Percentiles rank a stretch among this genome's conserved stretches.
These are phyloP conservation scores for Struthidea cinerea DNA, from an alignment of 2,113 vertebrate species.

Conservation along the genomic window DNA sequence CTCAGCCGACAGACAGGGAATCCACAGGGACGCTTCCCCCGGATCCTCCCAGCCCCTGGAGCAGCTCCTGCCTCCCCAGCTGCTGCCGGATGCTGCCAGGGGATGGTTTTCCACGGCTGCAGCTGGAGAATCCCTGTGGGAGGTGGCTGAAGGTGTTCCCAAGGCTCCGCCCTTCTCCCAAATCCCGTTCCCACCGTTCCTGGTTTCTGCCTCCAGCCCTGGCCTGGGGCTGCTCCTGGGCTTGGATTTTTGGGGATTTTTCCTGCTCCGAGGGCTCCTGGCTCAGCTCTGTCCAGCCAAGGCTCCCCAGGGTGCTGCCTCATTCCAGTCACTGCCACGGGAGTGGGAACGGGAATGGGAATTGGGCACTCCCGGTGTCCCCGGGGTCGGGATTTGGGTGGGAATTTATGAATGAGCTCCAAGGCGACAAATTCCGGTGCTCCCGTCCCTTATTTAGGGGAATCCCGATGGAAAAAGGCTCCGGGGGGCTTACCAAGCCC, in stretches of 20 bases:
- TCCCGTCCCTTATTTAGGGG: background rate
- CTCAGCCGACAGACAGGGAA: background rate
- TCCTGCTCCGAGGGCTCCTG: background rate
- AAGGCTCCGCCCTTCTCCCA: background rate
- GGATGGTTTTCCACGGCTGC: background rate
- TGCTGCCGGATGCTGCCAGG: background rate
- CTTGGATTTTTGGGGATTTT: background rate
- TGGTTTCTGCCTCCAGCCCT: background rate
- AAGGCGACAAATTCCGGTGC: background rate
- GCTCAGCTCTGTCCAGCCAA: background rate
- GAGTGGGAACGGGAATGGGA: background rate
- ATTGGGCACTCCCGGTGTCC: background rate
- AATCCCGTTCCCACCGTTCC: background rate
- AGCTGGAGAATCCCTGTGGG: background rate
- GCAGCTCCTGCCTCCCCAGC: background rate
- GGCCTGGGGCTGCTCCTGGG: background rate
- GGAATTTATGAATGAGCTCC: background rate
- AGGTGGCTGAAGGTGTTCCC: background rate
- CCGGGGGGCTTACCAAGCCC: background rate
- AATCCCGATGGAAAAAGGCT: background rate
- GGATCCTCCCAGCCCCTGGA: background rate
- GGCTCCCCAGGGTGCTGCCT: background rate
- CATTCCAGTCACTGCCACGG: too few relatives aligned
- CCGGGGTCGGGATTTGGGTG: accelerated
- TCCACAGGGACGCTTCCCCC: background rate